These are phyloP conservation scores for Erythrocercus mccallii DNA, from an alignment of 2,113 vertebrate species.

Conservation along the genomic window DNA sequence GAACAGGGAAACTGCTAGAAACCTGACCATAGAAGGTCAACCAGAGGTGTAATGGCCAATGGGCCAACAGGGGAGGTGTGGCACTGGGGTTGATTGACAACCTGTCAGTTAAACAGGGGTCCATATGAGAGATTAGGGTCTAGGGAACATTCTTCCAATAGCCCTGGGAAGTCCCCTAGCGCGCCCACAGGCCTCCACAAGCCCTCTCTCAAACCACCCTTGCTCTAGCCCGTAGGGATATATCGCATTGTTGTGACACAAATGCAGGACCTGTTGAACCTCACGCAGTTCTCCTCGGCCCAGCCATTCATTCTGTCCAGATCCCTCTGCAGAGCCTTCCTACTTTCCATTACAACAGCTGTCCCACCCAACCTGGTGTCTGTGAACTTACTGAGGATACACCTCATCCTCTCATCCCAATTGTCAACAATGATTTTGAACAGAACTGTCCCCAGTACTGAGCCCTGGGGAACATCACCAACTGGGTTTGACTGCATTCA, in stretches of 20 bases:
- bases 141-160: neutral
- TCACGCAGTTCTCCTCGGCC: neutral
- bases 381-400: neutral
- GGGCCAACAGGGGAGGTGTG: neutral
- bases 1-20: too few species aligned
- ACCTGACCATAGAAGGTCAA: too few species aligned
- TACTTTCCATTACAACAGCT: neutral
- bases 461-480: neutral
- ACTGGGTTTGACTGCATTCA: neutral
- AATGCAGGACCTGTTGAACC: neutral
- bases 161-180: neutral
- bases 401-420: neutral
- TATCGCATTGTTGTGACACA: neutral
- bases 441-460: neutral
- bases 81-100: neutral
- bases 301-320: neutral
- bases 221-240: accelerated
- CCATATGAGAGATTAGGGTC: neutral
- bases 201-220: neutral
- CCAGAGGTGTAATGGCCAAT: too few species aligned
- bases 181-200: neutral
- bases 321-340: neutral
- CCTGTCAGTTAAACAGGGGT: neutral
- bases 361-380: neutral
- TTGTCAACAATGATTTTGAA: accelerated